These are phyloP conservation scores for Phyllotreta cruciferae DNA, from an alignment of 2,888 invertebrate genomes.

Conservation along the genomic window DNA sequence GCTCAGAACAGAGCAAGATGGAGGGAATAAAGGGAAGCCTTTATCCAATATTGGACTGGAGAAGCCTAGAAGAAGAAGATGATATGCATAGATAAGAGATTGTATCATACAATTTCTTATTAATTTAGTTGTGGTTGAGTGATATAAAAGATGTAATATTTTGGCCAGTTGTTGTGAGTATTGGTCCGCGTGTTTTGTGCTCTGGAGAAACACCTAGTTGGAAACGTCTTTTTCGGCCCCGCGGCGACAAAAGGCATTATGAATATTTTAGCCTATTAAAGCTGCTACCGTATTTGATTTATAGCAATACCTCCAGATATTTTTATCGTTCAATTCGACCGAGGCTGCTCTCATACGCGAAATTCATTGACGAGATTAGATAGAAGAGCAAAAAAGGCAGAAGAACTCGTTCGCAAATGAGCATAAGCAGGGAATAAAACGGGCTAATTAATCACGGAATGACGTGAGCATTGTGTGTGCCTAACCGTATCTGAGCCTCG, in stretches of 20 bases:
- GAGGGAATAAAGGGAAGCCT: no score
- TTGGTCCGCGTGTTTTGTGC: background rate
- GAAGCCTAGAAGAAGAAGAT: no score
- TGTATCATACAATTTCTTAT: no score
- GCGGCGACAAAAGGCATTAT: slow-evolving; percentile 47
- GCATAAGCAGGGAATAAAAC: slow-evolving; percentile 40
- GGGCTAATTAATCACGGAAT: slow-evolving; percentile 54
- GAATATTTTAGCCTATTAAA: slow-evolving; percentile 44
- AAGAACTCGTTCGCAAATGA: slow-evolving; percentile 7
- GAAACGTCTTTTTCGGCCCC: slow-evolving; percentile 34
- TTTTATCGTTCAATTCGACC: background rate
- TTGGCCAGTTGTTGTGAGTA: background rate
- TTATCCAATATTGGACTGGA: no score
- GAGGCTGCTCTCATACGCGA: background rate
- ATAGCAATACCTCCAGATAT: slow-evolving; percentile 34
- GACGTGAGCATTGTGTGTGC: slow-evolving; percentile 54
- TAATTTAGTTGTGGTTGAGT: no score
- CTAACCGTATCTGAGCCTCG: slow-evolving; percentile 50
- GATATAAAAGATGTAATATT: background rate
- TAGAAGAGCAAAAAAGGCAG: background rate
- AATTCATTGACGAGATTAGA: slow-evolving; percentile 10
- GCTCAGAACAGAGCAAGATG: no score
- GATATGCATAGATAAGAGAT: no score
- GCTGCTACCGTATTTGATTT: slow-evolving; percentile 48
- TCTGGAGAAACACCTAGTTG: slow-evolving; percentile 15